Evolutionary conservation across 2,113 vertebrate genomes (phyloP).

Genomic region (Dicerorhinus sumatrensis): DNA sequence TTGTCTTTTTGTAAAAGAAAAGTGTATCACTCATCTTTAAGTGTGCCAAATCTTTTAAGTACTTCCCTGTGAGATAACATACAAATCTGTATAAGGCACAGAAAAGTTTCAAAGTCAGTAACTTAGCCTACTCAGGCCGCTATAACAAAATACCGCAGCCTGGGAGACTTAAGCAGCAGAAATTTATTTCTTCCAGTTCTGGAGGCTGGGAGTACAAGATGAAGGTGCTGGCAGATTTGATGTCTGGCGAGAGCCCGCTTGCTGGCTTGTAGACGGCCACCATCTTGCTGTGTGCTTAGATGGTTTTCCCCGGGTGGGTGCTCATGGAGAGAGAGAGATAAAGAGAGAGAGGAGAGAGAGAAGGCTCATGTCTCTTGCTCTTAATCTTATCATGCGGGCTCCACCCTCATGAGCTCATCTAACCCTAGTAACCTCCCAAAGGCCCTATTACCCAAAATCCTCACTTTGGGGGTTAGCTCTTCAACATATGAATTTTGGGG

Average conservation of each 20-base stretch:
- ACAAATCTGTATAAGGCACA: not conserved
- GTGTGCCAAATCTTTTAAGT: conserved; percentile 26
- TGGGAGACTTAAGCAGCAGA: not conserved
- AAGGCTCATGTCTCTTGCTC: too few species aligned
- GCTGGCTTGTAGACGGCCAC: not conserved
- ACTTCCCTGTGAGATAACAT: conserved; percentile 1
- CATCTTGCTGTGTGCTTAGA: not conserved
- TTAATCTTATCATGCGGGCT: not conserved
- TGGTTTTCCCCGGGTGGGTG: not conserved
- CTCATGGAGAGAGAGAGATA: not conserved
- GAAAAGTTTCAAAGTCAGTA: conserved; percentile 4
- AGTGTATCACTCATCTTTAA: not conserved
- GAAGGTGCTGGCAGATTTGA: not conserved
- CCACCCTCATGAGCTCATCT: not conserved
- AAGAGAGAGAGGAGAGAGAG: not conserved
- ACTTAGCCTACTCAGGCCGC: not conserved
- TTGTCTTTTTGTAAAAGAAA: conserved; percentile 48
- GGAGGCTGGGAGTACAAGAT: not conserved
- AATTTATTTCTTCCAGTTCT: not conserved
- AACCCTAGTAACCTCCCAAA: not conserved
- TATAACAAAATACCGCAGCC: not conserved
- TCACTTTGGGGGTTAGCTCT: not conserved
- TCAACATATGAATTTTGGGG: not conserved
- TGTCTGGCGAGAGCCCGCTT: not conserved
- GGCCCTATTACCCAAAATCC: not conserved